These are phyloP conservation scores for Mola mola DNA, from an alignment of 2,113 vertebrate species.

Conservation along the genomic window DNA sequence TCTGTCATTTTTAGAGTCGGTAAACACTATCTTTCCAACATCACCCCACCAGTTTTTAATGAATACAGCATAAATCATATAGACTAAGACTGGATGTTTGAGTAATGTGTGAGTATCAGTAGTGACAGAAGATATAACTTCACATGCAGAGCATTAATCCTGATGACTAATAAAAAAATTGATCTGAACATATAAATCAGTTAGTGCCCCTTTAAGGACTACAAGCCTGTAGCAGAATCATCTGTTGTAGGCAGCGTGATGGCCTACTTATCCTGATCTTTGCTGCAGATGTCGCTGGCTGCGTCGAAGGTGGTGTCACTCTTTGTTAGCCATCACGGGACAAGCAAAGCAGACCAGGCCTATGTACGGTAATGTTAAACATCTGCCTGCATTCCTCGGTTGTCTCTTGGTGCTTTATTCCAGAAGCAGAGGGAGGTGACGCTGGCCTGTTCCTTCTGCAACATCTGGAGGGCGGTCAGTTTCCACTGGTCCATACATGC, in stretches of 20 bases:
- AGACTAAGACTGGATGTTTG: too few relatives aligned
- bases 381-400: slow-evolving; percentile 61
- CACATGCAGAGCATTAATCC: too few relatives aligned
- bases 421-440: slow-evolving; percentile 42
- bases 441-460: slow-evolving; percentile 27
- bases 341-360: slow-evolving; percentile 24
- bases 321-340: slow-evolving; percentile 34
- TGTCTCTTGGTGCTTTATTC: slow-evolving; percentile 47
- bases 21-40: too few relatives aligned
- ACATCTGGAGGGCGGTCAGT: slow-evolving; percentile 59
- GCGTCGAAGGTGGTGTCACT: slow-evolving; percentile 12
- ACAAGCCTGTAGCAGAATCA: neutral
- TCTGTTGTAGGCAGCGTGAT: neutral
- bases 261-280: slow-evolving; percentile 5
- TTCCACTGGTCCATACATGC: slow-evolving; percentile 31
- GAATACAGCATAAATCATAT: too few relatives aligned
- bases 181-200: too few relatives aligned
- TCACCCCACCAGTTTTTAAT: too few relatives aligned
- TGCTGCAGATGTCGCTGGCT: slow-evolving; percentile 20
- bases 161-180: too few relatives aligned
- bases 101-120: too few relatives aligned
- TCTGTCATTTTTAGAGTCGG: too few relatives aligned
- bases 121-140: too few relatives aligned
- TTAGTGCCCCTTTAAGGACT: slow-evolving; percentile 3
- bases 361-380: slow-evolving; percentile 45